Percentiles rank a stretch among this genome's conserved stretches.
Conservation (phyloP, 2,797 vertebrate genomes). For the Rhynchonycteris naso region DNA sequence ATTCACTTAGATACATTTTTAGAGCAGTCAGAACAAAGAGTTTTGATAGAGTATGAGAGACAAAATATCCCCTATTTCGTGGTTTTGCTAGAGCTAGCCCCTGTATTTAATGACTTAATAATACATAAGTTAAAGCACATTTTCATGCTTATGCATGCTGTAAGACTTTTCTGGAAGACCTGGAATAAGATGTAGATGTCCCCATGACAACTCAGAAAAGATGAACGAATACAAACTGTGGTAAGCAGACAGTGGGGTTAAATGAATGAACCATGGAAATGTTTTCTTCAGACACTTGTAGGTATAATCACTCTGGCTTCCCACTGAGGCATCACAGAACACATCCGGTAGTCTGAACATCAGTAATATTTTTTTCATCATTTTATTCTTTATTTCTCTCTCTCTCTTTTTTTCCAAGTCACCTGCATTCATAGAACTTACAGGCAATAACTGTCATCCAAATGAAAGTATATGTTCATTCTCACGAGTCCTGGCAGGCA, state of each 20-base stretch:
- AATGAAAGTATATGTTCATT: neutral
- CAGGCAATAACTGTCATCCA: neutral
- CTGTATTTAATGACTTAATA: neutral
- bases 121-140: neutral
- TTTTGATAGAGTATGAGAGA: neutral
- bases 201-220: neutral
- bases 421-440: neutral
- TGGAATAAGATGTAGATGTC: neutral
- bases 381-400: neutral
- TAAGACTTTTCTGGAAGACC: neutral
- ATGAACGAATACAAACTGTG: neutral
- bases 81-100: neutral
- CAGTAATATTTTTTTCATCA: neutral
- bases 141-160: neutral
- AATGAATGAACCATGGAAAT: neutral
- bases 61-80: neutral
- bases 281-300: neutral
- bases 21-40: neutral
- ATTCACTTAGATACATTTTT: neutral
- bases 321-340: neutral
- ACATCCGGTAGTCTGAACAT: neutral
- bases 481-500: neutral
- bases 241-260: neutral
- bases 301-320: neutral
- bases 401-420: neutral